A percentile compares a stretch with the other conserved stretches of the same genome.
phyloP scores from a whole-genome alignment of 2,113 vertebrate genomes.

The Anoplopoma fimbria region DNA sequence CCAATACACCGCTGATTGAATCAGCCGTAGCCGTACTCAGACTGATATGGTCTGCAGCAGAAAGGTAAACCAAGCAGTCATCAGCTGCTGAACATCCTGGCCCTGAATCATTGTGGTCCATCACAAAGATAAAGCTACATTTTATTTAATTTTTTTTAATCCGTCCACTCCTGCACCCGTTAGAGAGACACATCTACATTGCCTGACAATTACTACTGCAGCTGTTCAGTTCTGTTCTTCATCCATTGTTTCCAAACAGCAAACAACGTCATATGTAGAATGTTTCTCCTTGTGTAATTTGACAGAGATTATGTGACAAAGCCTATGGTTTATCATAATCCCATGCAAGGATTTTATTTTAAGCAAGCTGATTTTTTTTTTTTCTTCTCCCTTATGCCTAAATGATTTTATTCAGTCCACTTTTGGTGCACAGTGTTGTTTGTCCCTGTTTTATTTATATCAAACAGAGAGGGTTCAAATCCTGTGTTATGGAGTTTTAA shows the following conservation, averaged over 20 bases:
- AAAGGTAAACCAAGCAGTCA: conserved; percentile 32
- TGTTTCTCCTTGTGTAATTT: conserved; percentile 51
- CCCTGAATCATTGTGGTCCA: not conserved
- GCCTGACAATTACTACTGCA: not conserved
- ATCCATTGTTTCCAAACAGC: conserved; percentile 70
- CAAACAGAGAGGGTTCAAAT: not conserved
- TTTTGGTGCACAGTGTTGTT: conserved; percentile 8
- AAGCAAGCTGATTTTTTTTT: conserved; percentile 56
- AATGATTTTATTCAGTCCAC: conserved; percentile 23
- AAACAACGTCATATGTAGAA: conserved; percentile 52
- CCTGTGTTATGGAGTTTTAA: conserved; percentile 15
- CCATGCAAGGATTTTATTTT: conserved; percentile 58
- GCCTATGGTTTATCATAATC: conserved; percentile 74
- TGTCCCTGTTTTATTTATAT: conserved; percentile 7
- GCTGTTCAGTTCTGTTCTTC: not conserved
- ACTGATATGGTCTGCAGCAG: not conserved
- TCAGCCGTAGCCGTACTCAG: not conserved
- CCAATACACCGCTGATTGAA: conserved; percentile 14
- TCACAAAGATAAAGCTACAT: conserved; percentile 21
- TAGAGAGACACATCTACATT: conserved; percentile 6
- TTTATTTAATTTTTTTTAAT: not conserved
- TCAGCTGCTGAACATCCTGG: conserved; percentile 9
- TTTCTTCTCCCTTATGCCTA: conserved; percentile 28
- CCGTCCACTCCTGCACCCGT: not conserved
- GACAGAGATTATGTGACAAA: conserved; percentile 73